Evolutionary conservation across 2,797 vertebrate species (phyloP), one percentile per base, ranked within the genome.

Genomic region (Esox lucius): DNA sequence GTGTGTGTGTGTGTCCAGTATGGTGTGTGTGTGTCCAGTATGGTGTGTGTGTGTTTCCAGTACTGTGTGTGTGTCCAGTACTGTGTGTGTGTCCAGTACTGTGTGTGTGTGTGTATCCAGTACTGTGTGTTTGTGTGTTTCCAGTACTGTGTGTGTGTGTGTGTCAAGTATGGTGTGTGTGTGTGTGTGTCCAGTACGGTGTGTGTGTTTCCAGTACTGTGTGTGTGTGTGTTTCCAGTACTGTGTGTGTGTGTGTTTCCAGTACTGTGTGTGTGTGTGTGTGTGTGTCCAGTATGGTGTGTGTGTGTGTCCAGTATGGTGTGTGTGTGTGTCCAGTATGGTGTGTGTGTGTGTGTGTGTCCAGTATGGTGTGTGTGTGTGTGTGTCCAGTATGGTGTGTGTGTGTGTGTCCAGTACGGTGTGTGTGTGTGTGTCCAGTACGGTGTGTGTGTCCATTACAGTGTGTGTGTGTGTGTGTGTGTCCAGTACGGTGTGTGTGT

Each of bases 161-260:
- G 22, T 62, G 15, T 61, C n/a, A 70, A n/a, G n/a, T n/a, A n/a
- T n/a, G n/a, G 28, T 31, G 72, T 65, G 16, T 73, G 35, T 26
- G 51, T 56, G 51, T 4, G 15, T 51, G 49, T 17, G 17, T 51
- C 39, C 19, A 24, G 2, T 19, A 0, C 56, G 28, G 46, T 33
- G 46, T 68, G 22, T 56, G 22, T 48, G 22, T 62, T 15, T 61
- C n/a, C 70, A n/a, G n/a, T n/a, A n/a, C n/a, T n/a, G 28, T 31
- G 72, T 65, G 16, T 73, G 35, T 26, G n/a, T n/a, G n/a, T n/a
- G n/a, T n/a, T n/a, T n/a, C n/a, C n/a, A n/a, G n/a, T n/a, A n/a
- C n/a, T n/a, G n/a, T n/a, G 5, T 56, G 12, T 17, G 51, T 56
- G 51, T 4, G 15, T 51, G 49, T 17, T 17, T 51, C 39, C 19